phyloP scores from a whole-genome alignment of 2,888 invertebrate species.

The Ormyrus pomaceus region DNA sequence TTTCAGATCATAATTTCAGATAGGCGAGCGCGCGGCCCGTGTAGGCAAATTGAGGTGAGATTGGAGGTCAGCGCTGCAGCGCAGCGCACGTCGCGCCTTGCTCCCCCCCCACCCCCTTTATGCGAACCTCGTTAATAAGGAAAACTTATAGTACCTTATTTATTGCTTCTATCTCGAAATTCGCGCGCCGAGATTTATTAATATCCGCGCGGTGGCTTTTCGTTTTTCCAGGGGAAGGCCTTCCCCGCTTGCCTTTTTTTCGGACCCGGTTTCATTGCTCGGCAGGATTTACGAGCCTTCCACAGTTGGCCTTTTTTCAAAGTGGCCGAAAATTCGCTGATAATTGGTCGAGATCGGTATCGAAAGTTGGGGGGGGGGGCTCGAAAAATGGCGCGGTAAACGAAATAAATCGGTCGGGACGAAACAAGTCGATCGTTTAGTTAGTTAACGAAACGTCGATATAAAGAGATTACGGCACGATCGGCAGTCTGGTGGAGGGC shows the following conservation, averaged over 20 bases:
- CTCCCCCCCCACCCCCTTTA: conserved; percentile 11
- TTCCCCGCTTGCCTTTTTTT: no score
- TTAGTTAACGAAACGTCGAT: conserved; percentile 47
- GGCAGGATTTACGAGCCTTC: no score
- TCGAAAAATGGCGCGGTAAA: no score
- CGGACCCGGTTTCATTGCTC: no score
- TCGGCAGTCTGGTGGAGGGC: neutral
- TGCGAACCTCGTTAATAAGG: conserved; percentile 50
- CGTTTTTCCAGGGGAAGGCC: no score
- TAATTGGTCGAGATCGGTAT: conserved; percentile 22
- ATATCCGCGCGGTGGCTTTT: neutral
- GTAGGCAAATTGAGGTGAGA: conserved; percentile 76
- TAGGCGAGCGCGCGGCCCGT: conserved; percentile 62
- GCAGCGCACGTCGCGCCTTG: conserved; percentile 14
- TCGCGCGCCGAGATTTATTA: conserved; percentile 27
- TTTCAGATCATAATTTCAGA: conserved; percentile 75
- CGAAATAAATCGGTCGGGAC: neutral
- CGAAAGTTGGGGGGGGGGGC: no score
- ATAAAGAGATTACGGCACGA: conserved; percentile 37
- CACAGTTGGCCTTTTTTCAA: no score
- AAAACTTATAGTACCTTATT: conserved; percentile 34
- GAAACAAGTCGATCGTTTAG: conserved; percentile 36
- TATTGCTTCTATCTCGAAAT: neutral
- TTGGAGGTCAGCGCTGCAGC: conserved; percentile 73
- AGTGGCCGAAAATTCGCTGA: no score